Percentiles rank a stretch among this genome's conserved stretches.
Conservation (phyloP, 2,113 vertebrate species). For the Lampris megalopsis region DNA sequence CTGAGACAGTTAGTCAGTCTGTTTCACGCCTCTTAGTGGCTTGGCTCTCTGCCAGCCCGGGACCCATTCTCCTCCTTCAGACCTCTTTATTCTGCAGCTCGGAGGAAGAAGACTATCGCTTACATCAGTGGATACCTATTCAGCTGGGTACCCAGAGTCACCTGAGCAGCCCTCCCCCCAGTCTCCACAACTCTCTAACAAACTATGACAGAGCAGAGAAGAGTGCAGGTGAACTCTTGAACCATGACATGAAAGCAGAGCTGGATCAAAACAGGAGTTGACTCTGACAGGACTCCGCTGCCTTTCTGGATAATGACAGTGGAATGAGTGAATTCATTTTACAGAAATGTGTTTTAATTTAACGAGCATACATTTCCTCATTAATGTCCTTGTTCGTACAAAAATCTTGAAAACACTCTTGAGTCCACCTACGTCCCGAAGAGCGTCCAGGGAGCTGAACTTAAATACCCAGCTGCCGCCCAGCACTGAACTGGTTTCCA, state of each 20-base stretch:
- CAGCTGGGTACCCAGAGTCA: background rate
- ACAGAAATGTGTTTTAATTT: no score
- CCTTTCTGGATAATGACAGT: no score
- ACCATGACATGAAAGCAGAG: background rate
- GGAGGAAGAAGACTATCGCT: slow-evolving; percentile 4
- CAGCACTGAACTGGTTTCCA: no score
- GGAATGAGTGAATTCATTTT: no score
- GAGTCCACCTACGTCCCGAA: no score
- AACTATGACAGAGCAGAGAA: background rate
- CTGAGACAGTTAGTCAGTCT: background rate
- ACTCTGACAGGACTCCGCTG: no score
- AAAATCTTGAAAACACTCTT: no score
- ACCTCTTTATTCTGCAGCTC: background rate
- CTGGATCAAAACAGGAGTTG: no score
- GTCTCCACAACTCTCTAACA: background rate
- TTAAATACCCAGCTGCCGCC: no score
- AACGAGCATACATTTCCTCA: no score
- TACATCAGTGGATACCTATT: slow-evolving; percentile 3
- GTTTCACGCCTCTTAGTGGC: background rate
- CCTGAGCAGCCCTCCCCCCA: background rate
- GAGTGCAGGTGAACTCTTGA: background rate
- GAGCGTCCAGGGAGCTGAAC: no score
- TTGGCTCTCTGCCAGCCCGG: background rate
- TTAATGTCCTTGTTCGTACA: no score
- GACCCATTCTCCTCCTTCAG: background rate